Evolutionary conservation across 2,113 vertebrate genomes (phyloP).

Genomic region (Polyodon spathula): DNA sequence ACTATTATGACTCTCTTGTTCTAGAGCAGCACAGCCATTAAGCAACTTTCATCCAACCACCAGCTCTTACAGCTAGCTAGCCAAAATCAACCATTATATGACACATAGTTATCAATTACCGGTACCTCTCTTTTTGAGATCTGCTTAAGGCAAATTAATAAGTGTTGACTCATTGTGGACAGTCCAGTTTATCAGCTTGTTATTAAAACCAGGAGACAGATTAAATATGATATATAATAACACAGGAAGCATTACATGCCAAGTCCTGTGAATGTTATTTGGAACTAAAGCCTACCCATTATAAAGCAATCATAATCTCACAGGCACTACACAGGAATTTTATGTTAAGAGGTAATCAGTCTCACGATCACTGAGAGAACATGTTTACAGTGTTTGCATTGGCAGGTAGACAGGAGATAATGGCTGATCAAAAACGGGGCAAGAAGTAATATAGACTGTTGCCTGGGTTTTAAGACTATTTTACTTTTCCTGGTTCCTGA

Average conservation of each 20-base stretch:
- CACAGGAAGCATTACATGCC: conserved; percentile 21
- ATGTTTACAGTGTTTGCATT: conserved; percentile 33
- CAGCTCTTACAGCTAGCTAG: no score
- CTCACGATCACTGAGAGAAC: conserved; percentile 14
- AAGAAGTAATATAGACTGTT: conserved; percentile 9
- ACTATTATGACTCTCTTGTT: no score
- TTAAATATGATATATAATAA: conserved; percentile 22
- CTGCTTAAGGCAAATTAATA: no score
- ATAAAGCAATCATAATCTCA: conserved; percentile 18
- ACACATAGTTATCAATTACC: no score
- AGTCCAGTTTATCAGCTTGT: not conserved
- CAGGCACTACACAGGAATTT: conserved; percentile 4
- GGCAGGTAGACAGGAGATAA: conserved; percentile 24
- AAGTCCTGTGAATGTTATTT: conserved; percentile 17
- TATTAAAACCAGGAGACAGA: conserved; percentile 10
- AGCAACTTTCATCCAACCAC: no score
- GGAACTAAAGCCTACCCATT: conserved; percentile 15
- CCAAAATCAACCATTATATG: no score
- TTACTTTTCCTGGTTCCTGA: no score
- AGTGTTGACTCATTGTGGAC: no score
- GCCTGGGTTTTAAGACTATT: not conserved
- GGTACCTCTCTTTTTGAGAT: no score
- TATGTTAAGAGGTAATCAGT: conserved; percentile 1
- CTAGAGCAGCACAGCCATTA: no score
- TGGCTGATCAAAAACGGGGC: conserved; percentile 10